Evolutionary conservation across 2,797 vertebrate species (phyloP).

Genomic region (Tamandua tetradactyla): DNA sequence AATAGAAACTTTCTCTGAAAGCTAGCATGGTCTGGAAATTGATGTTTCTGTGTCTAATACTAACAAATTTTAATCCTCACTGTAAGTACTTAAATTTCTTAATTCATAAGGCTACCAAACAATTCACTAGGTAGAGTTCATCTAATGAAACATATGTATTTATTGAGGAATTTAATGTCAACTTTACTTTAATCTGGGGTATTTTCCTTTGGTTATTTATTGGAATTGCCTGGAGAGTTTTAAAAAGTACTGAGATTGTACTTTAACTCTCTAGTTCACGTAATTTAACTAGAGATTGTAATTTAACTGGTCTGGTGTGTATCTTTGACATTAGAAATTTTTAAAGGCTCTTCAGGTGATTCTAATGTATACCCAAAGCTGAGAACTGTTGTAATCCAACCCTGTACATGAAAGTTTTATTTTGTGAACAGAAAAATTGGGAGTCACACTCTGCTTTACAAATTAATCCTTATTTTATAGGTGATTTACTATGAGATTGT

Average conservation of each 20-base stretch:
- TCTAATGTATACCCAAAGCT: neutral
- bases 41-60: neutral
- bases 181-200: neutral
- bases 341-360: neutral
- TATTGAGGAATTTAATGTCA: neutral
- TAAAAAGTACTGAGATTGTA: neutral
- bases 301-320: neutral
- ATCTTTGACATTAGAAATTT: neutral
- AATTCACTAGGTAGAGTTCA: neutral
- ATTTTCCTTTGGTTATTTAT: neutral
- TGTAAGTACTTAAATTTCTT: neutral
- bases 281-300: neutral
- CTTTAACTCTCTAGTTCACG: too few relatives aligned
- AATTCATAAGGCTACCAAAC: neutral
- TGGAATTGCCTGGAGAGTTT: neutral
- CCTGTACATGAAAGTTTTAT: neutral
- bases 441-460: neutral
- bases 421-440: neutral
- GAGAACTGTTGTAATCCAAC: neutral
- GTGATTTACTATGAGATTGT: neutral
- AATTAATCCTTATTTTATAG: neutral
- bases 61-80: neutral
- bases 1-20: neutral
- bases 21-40: neutral
- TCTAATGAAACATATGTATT: neutral